phyloP scores from a whole-genome alignment of 2,113 vertebrate genomes.

The Coreoperca whiteheadi region DNA sequence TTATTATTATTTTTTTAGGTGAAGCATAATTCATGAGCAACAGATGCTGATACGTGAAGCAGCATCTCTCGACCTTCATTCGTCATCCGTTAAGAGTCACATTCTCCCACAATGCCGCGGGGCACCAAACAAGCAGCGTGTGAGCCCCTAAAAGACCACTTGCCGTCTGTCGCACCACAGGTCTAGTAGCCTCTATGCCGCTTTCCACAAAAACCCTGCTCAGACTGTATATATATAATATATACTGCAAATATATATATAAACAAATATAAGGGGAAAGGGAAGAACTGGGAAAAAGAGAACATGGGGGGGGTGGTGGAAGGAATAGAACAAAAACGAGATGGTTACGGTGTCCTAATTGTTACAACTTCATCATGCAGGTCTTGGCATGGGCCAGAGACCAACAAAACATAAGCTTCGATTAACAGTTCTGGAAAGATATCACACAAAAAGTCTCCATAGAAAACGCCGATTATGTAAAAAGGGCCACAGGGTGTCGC shows the following conservation, averaged over 20 bases:
- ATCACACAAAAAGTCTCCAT: constrained; percentile 96
- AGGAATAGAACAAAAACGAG: constrained; percentile 67
- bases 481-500: constrained; percentile 96
- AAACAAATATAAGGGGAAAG: constrained; percentile 60
- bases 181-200: constrained; percentile 82
- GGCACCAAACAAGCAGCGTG: constrained; percentile 71
- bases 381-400: constrained; percentile 85
- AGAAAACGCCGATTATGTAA: constrained; percentile 93
- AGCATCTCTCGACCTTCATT: constrained; percentile 84
- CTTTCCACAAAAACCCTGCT: constrained; percentile 81
- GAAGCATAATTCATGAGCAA: constrained; percentile 85
- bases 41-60: constrained; percentile 83
- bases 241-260: constrained; percentile 75
- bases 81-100: constrained; percentile 83
- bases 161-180: constrained; percentile 81
- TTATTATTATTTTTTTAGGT: constrained; percentile 72
- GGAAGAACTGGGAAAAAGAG: constrained; percentile 32
- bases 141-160: constrained; percentile 73
- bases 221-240: constrained; percentile 68
- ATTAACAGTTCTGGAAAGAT: constrained; percentile 90
- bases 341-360: constrained; percentile 89
- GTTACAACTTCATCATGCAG: constrained; percentile 93
- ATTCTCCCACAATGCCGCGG: constrained; percentile 86
- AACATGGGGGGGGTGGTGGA: constrained; percentile 23
- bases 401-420: constrained; percentile 87